A percentile compares a stretch with the other conserved stretches of the same genome.
phyloP scores from a whole-genome alignment of 2,797 vertebrate species.

The Enoplosus armatus region DNA sequence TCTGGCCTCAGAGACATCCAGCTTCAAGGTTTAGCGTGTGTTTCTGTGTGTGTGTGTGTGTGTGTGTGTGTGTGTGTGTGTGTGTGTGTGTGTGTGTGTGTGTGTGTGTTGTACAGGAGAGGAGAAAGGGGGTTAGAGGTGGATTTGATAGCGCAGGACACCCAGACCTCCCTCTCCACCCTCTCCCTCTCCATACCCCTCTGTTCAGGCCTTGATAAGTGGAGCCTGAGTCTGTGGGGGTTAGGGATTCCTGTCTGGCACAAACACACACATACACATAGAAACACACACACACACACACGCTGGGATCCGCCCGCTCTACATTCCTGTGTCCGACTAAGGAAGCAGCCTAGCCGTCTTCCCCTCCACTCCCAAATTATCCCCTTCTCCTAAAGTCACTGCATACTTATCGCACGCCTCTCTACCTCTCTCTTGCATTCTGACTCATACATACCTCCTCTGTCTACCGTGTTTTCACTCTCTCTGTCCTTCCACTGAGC shows the following conservation, averaged over 20 bases:
- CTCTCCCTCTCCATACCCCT: slow-evolving; percentile 58
- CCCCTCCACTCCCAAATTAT: slow-evolving; percentile 84
- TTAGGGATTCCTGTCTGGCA: slow-evolving; percentile 87
- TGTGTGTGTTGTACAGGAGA: slow-evolving; percentile 44
- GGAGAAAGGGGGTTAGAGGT: slow-evolving; percentile 68
- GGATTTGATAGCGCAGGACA: slow-evolving; percentile 72
- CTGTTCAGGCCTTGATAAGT: slow-evolving; percentile 83
- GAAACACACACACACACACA: slow-evolving; percentile 52
- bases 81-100: slow-evolving; percentile 41
- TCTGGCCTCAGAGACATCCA: slow-evolving; percentile 70
- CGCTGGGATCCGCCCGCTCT: slow-evolving; percentile 82
- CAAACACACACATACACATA: slow-evolving; percentile 71
- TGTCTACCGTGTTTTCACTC: slow-evolving; percentile 29
- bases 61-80: slow-evolving; percentile 42
- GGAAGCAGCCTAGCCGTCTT: slow-evolving; percentile 83
- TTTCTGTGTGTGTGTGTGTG: slow-evolving; percentile 35
- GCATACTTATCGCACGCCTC: slow-evolving; percentile 76
- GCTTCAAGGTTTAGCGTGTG: slow-evolving; percentile 73
- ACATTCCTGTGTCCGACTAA: slow-evolving; percentile 86
- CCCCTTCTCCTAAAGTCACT: slow-evolving; percentile 79
- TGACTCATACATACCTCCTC: slow-evolving; percentile 61
- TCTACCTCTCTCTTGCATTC: slow-evolving; percentile 64
- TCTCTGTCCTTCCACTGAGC: slow-evolving; percentile 31
- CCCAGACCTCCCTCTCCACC: slow-evolving; percentile 59
- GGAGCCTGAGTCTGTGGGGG: slow-evolving; percentile 85